Percentiles rank a stretch among this genome's conserved stretches.
phyloP scores from a whole-genome alignment of 1,140 invertebrate genomes.

The Octopus bimaculoides region DNA sequence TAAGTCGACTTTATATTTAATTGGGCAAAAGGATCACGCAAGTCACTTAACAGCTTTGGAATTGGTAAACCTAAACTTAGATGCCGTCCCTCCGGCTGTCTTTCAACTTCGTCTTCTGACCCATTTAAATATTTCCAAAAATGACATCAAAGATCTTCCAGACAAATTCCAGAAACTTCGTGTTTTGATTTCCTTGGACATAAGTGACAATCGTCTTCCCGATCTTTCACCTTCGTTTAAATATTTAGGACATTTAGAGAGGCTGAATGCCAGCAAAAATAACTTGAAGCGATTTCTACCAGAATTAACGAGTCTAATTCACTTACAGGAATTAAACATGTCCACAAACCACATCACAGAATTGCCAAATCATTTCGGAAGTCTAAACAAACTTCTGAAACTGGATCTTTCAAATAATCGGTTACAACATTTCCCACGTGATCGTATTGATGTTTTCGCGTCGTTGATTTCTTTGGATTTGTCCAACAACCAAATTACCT shows the following conservation, averaged over 20 bases:
- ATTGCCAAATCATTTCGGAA: constrained; percentile 48
- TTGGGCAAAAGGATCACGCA: constrained; percentile 49
- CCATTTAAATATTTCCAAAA: constrained; percentile 45
- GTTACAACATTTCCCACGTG: constrained; percentile 47
- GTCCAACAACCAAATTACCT: constrained; percentile 49
- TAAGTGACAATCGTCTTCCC: constrained; percentile 38
- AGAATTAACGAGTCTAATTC: constrained; percentile 34
- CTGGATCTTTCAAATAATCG: constrained; percentile 50
- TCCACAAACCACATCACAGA: constrained; percentile 42
- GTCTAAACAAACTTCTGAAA: constrained; percentile 39
- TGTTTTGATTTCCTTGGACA: constrained; percentile 36
- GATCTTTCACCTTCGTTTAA: constrained; percentile 37
- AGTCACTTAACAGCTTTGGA: constrained; percentile 38
- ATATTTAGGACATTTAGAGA: constrained; percentile 35
- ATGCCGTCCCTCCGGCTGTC: constrained; percentile 46
- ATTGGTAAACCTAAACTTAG: constrained; percentile 42
- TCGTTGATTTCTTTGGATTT: constrained; percentile 45
- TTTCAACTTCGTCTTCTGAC: constrained; percentile 45
- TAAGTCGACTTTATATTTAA: constrained; percentile 41
- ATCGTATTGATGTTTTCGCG: constrained; percentile 49
- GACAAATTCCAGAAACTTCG: constrained; percentile 43
- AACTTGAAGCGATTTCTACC: constrained; percentile 33
- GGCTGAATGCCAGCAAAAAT: constrained; percentile 39
- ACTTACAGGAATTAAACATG: constrained; percentile 43
- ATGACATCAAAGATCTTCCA: constrained; percentile 37